A percentile compares a stretch with the other conserved stretches of the same genome.
Evolutionary conservation across 2,888 invertebrate species (phyloP).

Genomic region (Eudemis profundana): DNA sequence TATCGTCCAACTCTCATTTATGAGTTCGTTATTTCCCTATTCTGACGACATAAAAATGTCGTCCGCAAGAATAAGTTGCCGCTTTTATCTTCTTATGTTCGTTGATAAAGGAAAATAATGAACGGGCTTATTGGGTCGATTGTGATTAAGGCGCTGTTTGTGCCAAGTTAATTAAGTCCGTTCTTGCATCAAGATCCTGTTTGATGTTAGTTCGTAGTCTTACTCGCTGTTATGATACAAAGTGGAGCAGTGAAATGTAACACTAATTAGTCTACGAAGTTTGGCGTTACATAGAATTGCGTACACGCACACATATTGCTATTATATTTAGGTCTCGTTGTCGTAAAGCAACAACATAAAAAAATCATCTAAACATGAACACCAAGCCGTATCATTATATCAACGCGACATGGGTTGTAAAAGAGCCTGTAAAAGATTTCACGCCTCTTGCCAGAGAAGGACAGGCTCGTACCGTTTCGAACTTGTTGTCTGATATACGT

Average conservation of each 20-base stretch:
- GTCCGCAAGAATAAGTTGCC: slow-evolving; percentile 74
- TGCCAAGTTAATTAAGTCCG: slow-evolving; percentile 64
- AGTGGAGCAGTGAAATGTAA: slow-evolving; percentile 17
- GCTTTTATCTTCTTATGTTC: slow-evolving; percentile 75
- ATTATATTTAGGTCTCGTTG: not conserved
- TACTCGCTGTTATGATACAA: slow-evolving; percentile 14
- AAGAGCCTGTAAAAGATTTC: slow-evolving; percentile 35
- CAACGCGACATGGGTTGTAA: slow-evolving; percentile 25
- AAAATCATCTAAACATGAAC: slow-evolving; percentile 21
- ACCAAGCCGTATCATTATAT: slow-evolving; percentile 29
- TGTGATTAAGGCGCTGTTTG: slow-evolving; percentile 75
- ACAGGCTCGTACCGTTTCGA: slow-evolving; percentile 9
- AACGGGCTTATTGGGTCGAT: slow-evolving; percentile 73
- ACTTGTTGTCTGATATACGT: slow-evolving; percentile 44
- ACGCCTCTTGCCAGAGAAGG: slow-evolving; percentile 20
- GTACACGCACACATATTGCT: not conserved
- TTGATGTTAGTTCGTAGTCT: slow-evolving; percentile 27
- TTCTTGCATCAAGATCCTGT: slow-evolving; percentile 45
- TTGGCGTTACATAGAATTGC: not conserved
- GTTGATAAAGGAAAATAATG: slow-evolving; percentile 81
- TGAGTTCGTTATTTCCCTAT: slow-evolving; percentile 83
- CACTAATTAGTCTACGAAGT: slow-evolving; percentile 7
- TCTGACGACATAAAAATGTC: slow-evolving; percentile 82
- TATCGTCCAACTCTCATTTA: slow-evolving; percentile 80
- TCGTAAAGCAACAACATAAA: slow-evolving; percentile 12